A percentile compares a stretch with the other conserved stretches of the same genome.
These are phyloP conservation scores for Pterostichus niger DNA, from an alignment of 2,888 invertebrate genomes.

Conservation along the genomic window DNA sequence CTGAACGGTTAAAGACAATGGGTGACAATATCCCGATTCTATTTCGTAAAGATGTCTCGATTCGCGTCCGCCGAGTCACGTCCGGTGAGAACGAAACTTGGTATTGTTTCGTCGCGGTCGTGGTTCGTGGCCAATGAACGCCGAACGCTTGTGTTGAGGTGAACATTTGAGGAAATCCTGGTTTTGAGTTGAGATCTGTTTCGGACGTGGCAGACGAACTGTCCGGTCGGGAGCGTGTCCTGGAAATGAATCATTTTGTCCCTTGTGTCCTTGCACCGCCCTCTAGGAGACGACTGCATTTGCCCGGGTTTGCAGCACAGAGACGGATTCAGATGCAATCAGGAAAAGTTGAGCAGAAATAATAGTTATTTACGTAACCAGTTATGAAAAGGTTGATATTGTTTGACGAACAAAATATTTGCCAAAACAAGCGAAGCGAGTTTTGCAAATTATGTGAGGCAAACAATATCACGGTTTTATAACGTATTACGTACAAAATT, in stretches of 20 bases:
- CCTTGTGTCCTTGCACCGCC: constrained; percentile 1
- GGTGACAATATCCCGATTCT: constrained; percentile 8
- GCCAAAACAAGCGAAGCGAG: too few species aligned
- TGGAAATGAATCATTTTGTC: constrained; percentile 55
- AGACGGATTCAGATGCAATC: constrained; percentile 2
- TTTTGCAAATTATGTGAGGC: too few species aligned
- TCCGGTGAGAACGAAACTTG: constrained; percentile 41
- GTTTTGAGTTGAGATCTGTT: constrained; percentile 61
- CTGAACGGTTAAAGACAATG: not conserved
- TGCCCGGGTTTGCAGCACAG: not conserved
- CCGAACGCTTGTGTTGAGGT: constrained; percentile 6
- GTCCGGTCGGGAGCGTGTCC: constrained; percentile 46
- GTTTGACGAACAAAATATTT: too few species aligned
- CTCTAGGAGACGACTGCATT: constrained; percentile 13
- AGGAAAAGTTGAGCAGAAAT: not conserved
- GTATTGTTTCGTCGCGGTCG: constrained; percentile 35
- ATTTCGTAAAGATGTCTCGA: not conserved
- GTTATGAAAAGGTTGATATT: too few species aligned
- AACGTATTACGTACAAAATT: too few species aligned
- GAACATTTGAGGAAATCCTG: constrained; percentile 52
- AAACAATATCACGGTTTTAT: too few species aligned
- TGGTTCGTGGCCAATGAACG: constrained; percentile 8
- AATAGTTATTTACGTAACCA: too few species aligned
- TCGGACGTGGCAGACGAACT: constrained; percentile 59
- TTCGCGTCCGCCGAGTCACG: constrained; percentile 41